Conservation (phyloP, 1,140 invertebrate species). For the Pogonognathellus flavescens region DNA sequence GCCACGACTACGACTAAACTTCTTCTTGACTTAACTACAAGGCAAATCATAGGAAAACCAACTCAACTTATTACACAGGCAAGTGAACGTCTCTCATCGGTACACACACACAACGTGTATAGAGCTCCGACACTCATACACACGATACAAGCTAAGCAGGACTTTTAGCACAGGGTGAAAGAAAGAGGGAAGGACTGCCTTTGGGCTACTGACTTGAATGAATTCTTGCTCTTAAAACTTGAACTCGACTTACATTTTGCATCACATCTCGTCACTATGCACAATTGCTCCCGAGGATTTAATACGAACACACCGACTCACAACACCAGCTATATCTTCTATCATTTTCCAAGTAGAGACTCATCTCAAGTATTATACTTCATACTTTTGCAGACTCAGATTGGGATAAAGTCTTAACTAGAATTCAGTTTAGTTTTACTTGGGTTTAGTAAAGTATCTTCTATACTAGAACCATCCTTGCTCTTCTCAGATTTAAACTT, state of each 20-base stretch:
- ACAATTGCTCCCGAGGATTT: neutral
- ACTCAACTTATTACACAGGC: neutral
- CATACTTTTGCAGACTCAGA: neutral
- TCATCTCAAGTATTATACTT: neutral
- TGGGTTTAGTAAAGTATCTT: neutral
- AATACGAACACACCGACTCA: neutral
- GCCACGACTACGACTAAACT: neutral
- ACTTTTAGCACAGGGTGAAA: conserved; percentile 27
- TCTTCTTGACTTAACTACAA: neutral
- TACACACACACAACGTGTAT: neutral
- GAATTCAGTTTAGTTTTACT: neutral
- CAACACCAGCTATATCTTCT: neutral
- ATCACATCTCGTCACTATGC: conserved; percentile 21
- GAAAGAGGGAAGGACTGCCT: conserved; percentile 36
- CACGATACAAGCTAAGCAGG: too few relatives aligned
- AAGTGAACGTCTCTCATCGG: neutral
- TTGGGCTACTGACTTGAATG: conserved; percentile 36
- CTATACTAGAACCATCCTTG: neutral
- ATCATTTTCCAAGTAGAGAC: neutral
- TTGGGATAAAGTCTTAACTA: conserved; percentile 14
- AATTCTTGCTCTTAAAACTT: conserved; percentile 43
- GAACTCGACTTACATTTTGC: neutral
- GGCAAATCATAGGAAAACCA: neutral
- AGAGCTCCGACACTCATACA: neutral
- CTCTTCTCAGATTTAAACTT: conserved; percentile 37